phyloP scores from a whole-genome alignment of 2,888 invertebrate genomes.

The Drosophila mimica region DNA sequence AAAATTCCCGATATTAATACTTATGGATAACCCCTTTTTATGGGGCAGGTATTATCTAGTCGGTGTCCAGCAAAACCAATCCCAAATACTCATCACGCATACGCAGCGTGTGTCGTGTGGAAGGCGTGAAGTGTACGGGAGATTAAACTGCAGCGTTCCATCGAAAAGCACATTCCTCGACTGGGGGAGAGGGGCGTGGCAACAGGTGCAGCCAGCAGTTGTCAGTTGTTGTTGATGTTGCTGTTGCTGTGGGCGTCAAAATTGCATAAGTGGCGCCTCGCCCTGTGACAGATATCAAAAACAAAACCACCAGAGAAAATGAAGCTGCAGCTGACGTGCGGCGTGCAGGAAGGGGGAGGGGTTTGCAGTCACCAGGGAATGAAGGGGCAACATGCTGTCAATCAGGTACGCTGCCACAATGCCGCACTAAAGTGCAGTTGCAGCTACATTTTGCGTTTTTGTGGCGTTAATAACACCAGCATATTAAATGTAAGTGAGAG shows the following conservation, averaged over 20 bases:
- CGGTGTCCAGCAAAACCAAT: neutral
- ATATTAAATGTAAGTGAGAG: conserved; percentile 26
- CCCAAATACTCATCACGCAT: conserved; percentile 63
- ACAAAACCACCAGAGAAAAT: conserved; percentile 29
- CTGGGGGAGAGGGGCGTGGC: neutral
- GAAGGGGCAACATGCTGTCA: conserved; percentile 37
- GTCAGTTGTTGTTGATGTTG: conserved; percentile 11
- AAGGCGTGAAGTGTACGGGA: conserved; percentile 33
- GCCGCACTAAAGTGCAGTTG: conserved; percentile 53
- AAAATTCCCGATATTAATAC: neutral
- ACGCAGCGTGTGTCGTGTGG: conserved; percentile 54
- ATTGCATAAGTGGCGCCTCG: conserved; percentile 60
- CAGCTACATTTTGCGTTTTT: conserved; percentile 60
- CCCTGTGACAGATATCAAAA: conserved; percentile 39
- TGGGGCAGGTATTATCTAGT: conserved; percentile 13
- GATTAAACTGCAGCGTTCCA: conserved; percentile 33
- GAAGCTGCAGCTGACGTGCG: neutral
- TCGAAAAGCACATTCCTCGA: neutral
- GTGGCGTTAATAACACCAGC: conserved; percentile 55
- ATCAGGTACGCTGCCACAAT: conserved; percentile 43
- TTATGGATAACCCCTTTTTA: neutral
- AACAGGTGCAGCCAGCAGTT: conserved; percentile 55
- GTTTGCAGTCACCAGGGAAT: neutral
- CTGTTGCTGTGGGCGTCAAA: conserved; percentile 43
- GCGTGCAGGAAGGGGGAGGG: neutral